Percentiles rank a stretch among this genome's conserved stretches.
Evolutionary conservation across 2,113 vertebrate genomes (phyloP).

Genomic region (Chlorodrepanis virens): DNA sequence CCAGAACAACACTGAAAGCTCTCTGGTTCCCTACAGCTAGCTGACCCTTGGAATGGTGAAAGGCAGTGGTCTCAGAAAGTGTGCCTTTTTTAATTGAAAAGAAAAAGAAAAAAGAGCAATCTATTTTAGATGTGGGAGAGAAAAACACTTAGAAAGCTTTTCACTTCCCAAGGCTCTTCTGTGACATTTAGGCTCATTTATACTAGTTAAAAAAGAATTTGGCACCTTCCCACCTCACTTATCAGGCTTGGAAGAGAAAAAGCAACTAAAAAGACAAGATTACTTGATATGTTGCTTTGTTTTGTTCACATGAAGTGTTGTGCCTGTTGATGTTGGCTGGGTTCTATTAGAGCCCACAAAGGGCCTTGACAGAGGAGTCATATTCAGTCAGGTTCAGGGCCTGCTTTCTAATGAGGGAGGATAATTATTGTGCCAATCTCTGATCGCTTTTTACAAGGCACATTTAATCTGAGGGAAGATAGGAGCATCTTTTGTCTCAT

Average conservation of each 20-base stretch:
- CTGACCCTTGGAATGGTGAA: not conserved
- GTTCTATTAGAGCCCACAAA: not conserved
- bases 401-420: conserved; percentile 10
- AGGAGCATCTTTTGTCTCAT: not conserved
- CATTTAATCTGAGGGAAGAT: not conserved
- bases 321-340: not conserved
- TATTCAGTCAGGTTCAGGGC: not conserved
- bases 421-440: conserved; percentile 20
- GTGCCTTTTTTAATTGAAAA: not conserved
- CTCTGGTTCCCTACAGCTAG: not conserved
- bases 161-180: conserved; percentile 48
- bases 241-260: conserved; percentile 39
- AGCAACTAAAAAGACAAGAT: conserved; percentile 30
- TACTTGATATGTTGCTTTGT: not conserved
- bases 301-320: not conserved
- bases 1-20: not conserved
- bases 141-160: conserved; percentile 59
- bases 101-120: conserved; percentile 40
- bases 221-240: conserved; percentile 53
- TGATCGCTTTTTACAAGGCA: not conserved
- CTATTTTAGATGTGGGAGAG: conserved; percentile 37
- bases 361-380: not conserved
- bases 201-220: conserved; percentile 54
- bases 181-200: conserved; percentile 55
- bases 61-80: not conserved